Evolutionary conservation across 2,797 vertebrate species (phyloP).

Genomic region (Hybognathus amarus): DNA sequence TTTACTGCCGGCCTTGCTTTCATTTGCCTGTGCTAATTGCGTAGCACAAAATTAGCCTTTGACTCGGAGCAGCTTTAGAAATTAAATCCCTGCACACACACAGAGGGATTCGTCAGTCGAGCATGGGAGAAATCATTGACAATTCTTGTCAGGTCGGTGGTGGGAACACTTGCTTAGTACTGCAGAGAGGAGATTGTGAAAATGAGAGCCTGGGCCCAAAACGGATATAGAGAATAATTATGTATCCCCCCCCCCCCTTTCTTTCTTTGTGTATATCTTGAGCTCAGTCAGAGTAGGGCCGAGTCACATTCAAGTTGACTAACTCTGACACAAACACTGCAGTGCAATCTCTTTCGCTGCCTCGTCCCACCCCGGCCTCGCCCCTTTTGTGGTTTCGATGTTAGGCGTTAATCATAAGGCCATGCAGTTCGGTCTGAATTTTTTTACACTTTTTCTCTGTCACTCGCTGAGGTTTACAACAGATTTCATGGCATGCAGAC

Average conservation of each 20-base stretch:
- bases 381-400: slow-evolving; percentile 5
- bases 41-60: slow-evolving; percentile 71
- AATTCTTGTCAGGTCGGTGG: slow-evolving; percentile 79
- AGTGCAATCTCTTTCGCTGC: background rate
- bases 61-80: slow-evolving; percentile 75
- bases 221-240: slow-evolving; percentile 79
- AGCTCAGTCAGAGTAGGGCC: background rate
- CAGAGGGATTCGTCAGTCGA: slow-evolving; percentile 77
- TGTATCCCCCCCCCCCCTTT: slow-evolving; percentile 10
- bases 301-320: slow-evolving; percentile 22
- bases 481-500: slow-evolving; percentile 39
- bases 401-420: slow-evolving; percentile 30
- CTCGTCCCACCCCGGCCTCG: background rate
- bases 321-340: background rate
- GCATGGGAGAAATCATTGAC: slow-evolving; percentile 76
- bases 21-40: slow-evolving; percentile 73
- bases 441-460: background rate
- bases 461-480: slow-evolving; percentile 33
- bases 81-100: slow-evolving; percentile 78
- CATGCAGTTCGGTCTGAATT: background rate
- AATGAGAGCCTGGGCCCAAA: slow-evolving; percentile 69
- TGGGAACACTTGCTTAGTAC: slow-evolving; percentile 75
- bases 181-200: slow-evolving; percentile 79
- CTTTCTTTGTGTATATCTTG: slow-evolving; percentile 55
- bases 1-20: slow-evolving; percentile 57